Conservation (phyloP, 2,888 invertebrate genomes). For the Apoderus coryli region DNA sequence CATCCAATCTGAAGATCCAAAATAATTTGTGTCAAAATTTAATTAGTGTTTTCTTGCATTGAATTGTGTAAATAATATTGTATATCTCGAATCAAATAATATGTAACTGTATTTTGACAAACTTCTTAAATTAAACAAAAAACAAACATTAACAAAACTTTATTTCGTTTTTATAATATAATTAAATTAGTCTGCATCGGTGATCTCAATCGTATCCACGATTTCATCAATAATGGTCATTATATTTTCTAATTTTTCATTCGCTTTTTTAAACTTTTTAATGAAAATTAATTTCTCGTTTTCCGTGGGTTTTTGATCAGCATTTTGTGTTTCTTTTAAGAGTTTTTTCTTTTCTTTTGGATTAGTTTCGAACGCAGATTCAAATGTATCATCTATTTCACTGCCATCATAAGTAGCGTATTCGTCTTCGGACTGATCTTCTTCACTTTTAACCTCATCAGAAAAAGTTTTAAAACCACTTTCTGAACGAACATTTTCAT, state of each 20-base stretch:
- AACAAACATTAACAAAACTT: too few species aligned
- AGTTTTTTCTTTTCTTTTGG: slow-evolving; percentile 13
- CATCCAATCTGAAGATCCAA: too few species aligned
- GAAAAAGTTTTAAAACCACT: slow-evolving; percentile 5
- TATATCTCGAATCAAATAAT: too few species aligned
- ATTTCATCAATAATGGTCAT: slow-evolving; percentile 31
- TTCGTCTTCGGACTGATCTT: slow-evolving; percentile 8
- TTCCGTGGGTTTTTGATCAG: slow-evolving; percentile 4
- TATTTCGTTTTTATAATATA: too few species aligned
- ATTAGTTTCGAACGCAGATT: slow-evolving; percentile 15
- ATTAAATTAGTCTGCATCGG: slow-evolving; percentile 23
- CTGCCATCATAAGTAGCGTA: neutral
- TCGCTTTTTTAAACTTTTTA: slow-evolving; percentile 26
- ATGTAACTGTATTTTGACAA: too few species aligned
- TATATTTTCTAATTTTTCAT: slow-evolving; percentile 29
- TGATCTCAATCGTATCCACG: slow-evolving; percentile 29
- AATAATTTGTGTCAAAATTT: too few species aligned
- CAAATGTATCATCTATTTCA: slow-evolving; percentile 2
- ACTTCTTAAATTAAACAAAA: too few species aligned
- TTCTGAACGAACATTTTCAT: neutral
- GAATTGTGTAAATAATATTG: too few species aligned
- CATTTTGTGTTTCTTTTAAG: slow-evolving; percentile 1
- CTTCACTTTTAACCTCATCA: slow-evolving; percentile 2
- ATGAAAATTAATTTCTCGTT: slow-evolving; percentile 18
- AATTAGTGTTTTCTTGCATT: too few species aligned